These are phyloP conservation scores for Malurus splendens DNA, from an alignment of 2,797 vertebrate genomes.

Conservation along the genomic window DNA sequence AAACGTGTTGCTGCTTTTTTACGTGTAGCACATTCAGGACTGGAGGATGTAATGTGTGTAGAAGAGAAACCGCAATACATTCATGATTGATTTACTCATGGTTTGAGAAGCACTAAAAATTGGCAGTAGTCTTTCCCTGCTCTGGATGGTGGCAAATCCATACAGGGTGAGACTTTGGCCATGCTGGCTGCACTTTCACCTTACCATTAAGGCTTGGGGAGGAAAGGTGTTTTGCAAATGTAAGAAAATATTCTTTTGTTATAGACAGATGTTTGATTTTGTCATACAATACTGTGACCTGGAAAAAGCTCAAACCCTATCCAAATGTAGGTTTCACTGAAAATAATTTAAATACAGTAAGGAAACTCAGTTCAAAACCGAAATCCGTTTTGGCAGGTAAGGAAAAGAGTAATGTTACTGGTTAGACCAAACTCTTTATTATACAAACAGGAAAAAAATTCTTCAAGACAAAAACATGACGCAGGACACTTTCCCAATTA, in stretches of 20 bases:
- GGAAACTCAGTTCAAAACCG: not conserved
- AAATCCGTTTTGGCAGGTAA: not conserved
- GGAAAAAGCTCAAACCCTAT: not conserved
- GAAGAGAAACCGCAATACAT: not conserved
- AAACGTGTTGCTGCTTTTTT: not conserved
- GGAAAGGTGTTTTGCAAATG: not conserved
- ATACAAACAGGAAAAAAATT: not conserved
- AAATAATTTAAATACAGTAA: not conserved
- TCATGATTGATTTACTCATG: rapidly evolving
- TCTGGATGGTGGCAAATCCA: not conserved
- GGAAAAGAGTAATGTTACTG: not conserved
- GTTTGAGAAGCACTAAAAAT: not conserved
- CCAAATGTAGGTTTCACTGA: not conserved
- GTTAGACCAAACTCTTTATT: not conserved
- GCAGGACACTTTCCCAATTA: not conserved
- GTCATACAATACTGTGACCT: not conserved
- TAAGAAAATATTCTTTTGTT: not conserved
- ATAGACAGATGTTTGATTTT: not conserved
- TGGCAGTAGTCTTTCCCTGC: not conserved
- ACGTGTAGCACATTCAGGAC: not conserved
- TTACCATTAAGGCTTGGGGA: rapidly evolving
- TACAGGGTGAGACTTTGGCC: not conserved
- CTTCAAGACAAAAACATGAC: not conserved
- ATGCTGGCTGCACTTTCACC: not conserved
- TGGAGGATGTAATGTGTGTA: too few species aligned